Evolutionary conservation across 2,797 vertebrate genomes (phyloP).

Genomic region (Pangasius djambal): DNA sequence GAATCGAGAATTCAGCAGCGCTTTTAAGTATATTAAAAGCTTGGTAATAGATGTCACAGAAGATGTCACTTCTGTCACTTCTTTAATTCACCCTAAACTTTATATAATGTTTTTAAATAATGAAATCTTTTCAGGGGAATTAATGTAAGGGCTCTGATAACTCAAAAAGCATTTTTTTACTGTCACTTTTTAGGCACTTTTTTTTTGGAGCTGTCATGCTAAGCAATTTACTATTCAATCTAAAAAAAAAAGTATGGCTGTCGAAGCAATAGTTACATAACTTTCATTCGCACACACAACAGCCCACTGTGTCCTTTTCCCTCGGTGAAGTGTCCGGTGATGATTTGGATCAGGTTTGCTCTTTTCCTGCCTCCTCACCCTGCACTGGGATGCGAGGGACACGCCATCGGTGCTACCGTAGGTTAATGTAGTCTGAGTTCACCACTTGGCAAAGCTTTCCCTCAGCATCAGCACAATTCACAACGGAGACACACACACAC

Average conservation of each 20-base stretch:
- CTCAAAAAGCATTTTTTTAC: not conserved
- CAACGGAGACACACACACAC: slow-evolving; percentile 58
- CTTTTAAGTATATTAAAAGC: not conserved
- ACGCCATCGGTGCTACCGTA: slow-evolving; percentile 29
- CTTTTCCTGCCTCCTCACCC: not conserved
- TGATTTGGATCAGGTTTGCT: not conserved
- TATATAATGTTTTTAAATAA: not conserved
- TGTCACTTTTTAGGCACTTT: not conserved
- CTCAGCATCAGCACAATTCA: slow-evolving; percentile 64
- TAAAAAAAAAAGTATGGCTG: not conserved
- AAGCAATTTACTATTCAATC: not conserved
- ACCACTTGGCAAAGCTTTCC: slow-evolving; percentile 71
- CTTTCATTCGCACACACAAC: not conserved
- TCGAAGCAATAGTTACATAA: not conserved
- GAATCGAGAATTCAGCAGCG: not conserved
- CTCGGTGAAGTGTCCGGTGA: not conserved
- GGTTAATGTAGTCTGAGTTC: slow-evolving; percentile 66
- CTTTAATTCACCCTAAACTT: not conserved
- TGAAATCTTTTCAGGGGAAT: not conserved
- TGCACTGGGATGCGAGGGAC: not conserved
- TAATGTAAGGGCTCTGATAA: not conserved
- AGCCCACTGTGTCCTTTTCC: not conserved
- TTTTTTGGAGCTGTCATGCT: not conserved
- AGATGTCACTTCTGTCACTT: too few species aligned
- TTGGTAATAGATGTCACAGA: not conserved